Conservation (phyloP, 2,888 invertebrate genomes). For the Electrophaes corylata region DNA sequence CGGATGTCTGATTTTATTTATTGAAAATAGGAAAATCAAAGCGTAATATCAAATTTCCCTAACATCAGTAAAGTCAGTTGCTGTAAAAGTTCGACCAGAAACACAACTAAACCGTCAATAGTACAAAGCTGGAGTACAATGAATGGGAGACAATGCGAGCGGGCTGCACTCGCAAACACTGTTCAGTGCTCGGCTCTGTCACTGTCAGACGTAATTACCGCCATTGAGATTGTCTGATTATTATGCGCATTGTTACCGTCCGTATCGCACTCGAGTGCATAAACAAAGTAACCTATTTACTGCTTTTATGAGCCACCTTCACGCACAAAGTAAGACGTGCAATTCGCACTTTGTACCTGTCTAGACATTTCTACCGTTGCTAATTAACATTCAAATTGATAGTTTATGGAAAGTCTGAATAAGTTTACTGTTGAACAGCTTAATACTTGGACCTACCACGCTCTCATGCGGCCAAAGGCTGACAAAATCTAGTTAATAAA, state of each 20-base stretch:
- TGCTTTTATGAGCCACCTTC: conserved; percentile 23
- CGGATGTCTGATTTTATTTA: not conserved
- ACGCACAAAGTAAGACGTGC: conserved; percentile 20
- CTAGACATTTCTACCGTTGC: not conserved
- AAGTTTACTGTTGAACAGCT: conserved; percentile 20
- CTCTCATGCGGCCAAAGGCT: conserved; percentile 20
- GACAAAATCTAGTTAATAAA: conserved; percentile 29
- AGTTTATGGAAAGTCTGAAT: conserved; percentile 1
- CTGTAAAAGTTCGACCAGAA: conserved; percentile 29
- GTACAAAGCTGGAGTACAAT: conserved; percentile 71
- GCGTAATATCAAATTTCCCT: conserved; percentile 1
- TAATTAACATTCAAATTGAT: not conserved
- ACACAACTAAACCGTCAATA: conserved; percentile 55
- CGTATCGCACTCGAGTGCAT: conserved; percentile 45
- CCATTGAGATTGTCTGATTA: conserved; percentile 79
- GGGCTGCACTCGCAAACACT: conserved; percentile 66
- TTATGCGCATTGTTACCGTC: conserved; percentile 77
- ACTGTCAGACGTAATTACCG: conserved; percentile 80
- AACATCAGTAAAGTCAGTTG: conserved; percentile 12
- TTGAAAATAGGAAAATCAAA: not conserved
- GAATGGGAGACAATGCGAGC: conserved; percentile 67
- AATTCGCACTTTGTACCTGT: conserved; percentile 1
- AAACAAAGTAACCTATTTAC: conserved; percentile 31
- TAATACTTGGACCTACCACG: conserved; percentile 15
- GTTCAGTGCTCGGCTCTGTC: conserved; percentile 65